Base-by-base conservation (phyloP, 2,797 vertebrate species). In the Odontamblyopus rebecca region DNA sequence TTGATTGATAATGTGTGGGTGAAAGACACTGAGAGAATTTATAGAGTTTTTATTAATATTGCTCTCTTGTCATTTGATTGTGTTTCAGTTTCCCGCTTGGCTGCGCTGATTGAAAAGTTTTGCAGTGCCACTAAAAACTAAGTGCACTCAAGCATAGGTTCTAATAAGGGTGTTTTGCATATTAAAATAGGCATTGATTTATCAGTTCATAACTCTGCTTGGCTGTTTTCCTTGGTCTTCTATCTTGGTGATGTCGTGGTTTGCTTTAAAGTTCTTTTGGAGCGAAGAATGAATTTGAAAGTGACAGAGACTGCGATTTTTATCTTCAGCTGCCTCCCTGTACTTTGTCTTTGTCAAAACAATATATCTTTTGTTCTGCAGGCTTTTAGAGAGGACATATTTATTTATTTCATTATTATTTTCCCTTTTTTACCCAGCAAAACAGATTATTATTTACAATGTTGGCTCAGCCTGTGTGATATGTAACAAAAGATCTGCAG, bases 1-100 rank as follows among this genome's bases (percentile, higher is more conserved):
- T 65, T 74, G 73, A 88, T 86, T 78, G 64, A 80, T 82, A 44
- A 12, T 67, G 68, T 70, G 50, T 60, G 6, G n/a, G 60, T 76
- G 64, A 74, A 72, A 76, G 67, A 72, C 60, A 74, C 32, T 0
- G 41, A 44, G 19, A 73, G 71, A 80, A 86, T 81, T 81, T 69
- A 69, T 9, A 59, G 56, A 38, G 32, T 26, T 60, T 74, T 69
- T 60, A 1, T 6, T 26, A 26, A 73, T 72, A 51, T 76, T 63
- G 61, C 2, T 48, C 44, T 13, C 29, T 2, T 23, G 41, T 72
- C 73, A 82, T 75, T 86, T 61, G 73, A 65, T 77, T 75, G 62
- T 66, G 35, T 67, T 78, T 18, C 27, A 69, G 44, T 62, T 64
- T 63, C 38, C 19, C 59, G 51, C 66, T 75, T 13, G 11, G 4